Evolutionary conservation across 2,888 invertebrate species (phyloP).

Genomic region (Ectemnius lituratus): DNA sequence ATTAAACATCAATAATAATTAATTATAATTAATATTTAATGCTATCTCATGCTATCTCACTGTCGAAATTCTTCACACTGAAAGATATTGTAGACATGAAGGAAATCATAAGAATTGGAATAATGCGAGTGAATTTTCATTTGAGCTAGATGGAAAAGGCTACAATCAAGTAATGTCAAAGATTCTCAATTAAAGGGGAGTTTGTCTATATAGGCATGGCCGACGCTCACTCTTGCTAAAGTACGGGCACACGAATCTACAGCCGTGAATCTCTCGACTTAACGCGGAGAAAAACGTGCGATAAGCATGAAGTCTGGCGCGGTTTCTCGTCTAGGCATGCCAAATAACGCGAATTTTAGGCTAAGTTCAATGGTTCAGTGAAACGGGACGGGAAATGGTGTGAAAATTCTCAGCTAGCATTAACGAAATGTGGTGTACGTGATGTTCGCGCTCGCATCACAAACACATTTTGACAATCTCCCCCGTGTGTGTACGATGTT

Average conservation of each 20-base stretch:
- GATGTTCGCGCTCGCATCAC: slow-evolving; percentile 53
- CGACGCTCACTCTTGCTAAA: slow-evolving; percentile 67
- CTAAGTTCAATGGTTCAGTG: too few relatives aligned
- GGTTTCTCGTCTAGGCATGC: too few relatives aligned
- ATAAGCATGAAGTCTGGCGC: not conserved
- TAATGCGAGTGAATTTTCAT: not conserved
- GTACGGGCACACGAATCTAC: slow-evolving; percentile 71
- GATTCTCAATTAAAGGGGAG: slow-evolving; percentile 59
- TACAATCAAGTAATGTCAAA: slow-evolving; percentile 25
- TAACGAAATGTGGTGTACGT: slow-evolving; percentile 46
- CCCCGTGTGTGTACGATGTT: slow-evolving; percentile 49
- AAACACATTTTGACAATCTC: slow-evolving; percentile 64
- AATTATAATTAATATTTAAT: not conserved
- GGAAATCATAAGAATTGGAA: not conserved
- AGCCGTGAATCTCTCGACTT: slow-evolving; percentile 75
- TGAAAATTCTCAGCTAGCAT: not conserved
- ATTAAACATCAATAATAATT: too few relatives aligned
- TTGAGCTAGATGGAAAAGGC: not conserved
- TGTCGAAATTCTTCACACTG: too few relatives aligned
- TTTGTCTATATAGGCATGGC: slow-evolving; percentile 64
- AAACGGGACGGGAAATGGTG: not conserved
- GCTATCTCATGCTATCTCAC: too few relatives aligned
- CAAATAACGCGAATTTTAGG: too few relatives aligned
- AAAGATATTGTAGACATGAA: too few relatives aligned
- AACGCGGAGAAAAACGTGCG: slow-evolving; percentile 76